Base-by-base conservation (phyloP, 2,113 vertebrate genomes). In the Antidorcas marsupialis region DNA sequence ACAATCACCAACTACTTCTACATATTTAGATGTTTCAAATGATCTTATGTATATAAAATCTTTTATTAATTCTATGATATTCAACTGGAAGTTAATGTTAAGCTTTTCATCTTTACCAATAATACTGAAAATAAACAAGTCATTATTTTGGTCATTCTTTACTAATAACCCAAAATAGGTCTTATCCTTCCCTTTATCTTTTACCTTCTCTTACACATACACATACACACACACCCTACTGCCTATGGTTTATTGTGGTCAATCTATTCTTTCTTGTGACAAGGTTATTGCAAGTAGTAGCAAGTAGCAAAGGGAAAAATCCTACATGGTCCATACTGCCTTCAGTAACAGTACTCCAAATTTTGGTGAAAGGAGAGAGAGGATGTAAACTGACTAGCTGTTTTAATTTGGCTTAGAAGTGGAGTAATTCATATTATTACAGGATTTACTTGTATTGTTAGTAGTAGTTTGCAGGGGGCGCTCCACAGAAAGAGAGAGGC, bases 371-470 rank as follows among this genome's bases (percentile, higher is more conserved):
- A 91, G 74, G 7, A 50, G 16, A 52, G 55, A 89, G 14, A 59
- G 16, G 2, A 64, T 92, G 5, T 11, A 74, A 30, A 47, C 8
- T 30, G 36, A 71, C 12, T 59, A 52, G 59, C 39, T 53, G 28
- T 52, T 87, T 87, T 53, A 92, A 85, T 53, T 83, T 89, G 67
- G 45, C 39, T 85, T 39, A 78, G 60, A 88, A 19, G 6, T 62
- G 79, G 15, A 81, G 16, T 17, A 95, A 85, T 82, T 79, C 25
- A 36, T n/a, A 57, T 81, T 50, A 62, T 39, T 17, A 52, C 1
- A 74, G 7, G 45, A 39, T 57, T 45, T 86, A 45, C 9, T 89
- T 78, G 6, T 36, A 53, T 33, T 97, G 27, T 27, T 36, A 17
- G 60, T 71, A 19, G 25, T 45, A 79, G 16, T n/a, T 14, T 59